A percentile compares a stretch with the other conserved stretches of the same genome.
phyloP scores from a whole-genome alignment of 1,140 invertebrate genomes.

The Dreissena rostriformis region DNA sequence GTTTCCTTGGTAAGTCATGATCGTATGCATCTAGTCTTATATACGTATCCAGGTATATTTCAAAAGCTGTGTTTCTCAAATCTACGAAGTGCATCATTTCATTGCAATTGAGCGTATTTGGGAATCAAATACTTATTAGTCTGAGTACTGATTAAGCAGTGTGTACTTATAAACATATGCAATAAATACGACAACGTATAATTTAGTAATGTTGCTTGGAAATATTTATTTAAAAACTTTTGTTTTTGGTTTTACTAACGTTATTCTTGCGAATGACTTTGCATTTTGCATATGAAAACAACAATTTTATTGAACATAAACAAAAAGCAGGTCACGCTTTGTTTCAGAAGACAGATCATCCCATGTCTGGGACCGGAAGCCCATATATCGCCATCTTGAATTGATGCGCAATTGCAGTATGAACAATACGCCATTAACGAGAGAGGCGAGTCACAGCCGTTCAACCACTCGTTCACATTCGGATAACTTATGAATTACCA shows the following conservation, averaged over 20 bases:
- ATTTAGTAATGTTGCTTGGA: no score
- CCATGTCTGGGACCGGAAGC: conserved; percentile 53
- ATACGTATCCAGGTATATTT: background rate
- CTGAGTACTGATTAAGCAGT: no score
- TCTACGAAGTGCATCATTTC: background rate
- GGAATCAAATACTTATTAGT: no score
- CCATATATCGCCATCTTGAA: conserved; percentile 52
- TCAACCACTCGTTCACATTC: conserved; percentile 21
- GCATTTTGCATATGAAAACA: no score
- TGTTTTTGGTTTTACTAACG: no score
- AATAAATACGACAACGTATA: background rate
- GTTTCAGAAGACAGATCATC: conserved; percentile 51
- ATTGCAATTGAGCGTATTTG: background rate
- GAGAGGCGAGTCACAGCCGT: background rate
- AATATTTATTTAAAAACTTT: no score
- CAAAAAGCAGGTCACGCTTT: background rate
- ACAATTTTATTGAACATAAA: background rate
- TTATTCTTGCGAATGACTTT: no score
- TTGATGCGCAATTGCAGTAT: conserved; percentile 52
- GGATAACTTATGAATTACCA: background rate
- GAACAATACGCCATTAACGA: conserved; percentile 23
- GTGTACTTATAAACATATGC: background rate
- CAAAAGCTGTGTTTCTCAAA: background rate
- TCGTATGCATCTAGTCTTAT: background rate
- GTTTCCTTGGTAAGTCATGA: conserved; percentile 44